phyloP scores from a whole-genome alignment of 2,113 vertebrate genomes.

The Neodontobutis hainanensis region DNA sequence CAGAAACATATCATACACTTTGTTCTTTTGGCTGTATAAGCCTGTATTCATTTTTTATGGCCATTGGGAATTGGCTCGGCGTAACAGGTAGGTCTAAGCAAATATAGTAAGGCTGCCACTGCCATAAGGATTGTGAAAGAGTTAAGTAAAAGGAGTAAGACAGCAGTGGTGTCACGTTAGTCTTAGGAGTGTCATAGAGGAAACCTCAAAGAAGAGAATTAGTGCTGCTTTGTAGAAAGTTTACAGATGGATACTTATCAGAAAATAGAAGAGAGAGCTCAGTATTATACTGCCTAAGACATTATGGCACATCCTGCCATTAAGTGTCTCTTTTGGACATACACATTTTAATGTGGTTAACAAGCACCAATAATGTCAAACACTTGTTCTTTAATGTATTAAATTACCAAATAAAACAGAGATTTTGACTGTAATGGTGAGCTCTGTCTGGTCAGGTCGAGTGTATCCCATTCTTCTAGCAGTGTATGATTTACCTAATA shows the following conservation, averaged over 20 bases:
- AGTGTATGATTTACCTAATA: conserved; percentile 44
- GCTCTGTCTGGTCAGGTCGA: background rate
- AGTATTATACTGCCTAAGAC: conserved; percentile 63
- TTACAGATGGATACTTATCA: conserved; percentile 4
- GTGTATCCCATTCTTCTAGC: background rate
- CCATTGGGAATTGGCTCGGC: conserved; percentile 19
- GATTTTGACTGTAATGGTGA: too few species aligned
- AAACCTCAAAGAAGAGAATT: conserved; percentile 7
- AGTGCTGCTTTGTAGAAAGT: conserved; percentile 15
- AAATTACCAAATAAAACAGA: background rate
- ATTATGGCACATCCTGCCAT: conserved; percentile 57
- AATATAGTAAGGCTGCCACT: conserved; percentile 19
- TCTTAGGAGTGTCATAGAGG: conserved; percentile 39
- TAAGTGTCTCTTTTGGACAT: conserved; percentile 41
- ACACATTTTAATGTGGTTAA: conserved; percentile 40
- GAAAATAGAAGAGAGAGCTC: conserved; percentile 46
- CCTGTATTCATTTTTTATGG: conserved; percentile 21
- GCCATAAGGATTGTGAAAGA: conserved; percentile 22
- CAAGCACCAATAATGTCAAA: conserved; percentile 12
- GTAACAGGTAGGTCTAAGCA: conserved; percentile 14
- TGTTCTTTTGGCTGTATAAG: conserved; percentile 37
- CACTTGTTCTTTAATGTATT: background rate
- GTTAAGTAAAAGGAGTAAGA: conserved; percentile 12
- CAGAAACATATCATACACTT: conserved; percentile 34
- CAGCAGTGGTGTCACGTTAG: conserved; percentile 36